A percentile compares a stretch with the other conserved stretches of the same genome.
Evolutionary conservation across 2,113 vertebrate species (phyloP).

Genomic region (Pteruthius melanotis): DNA sequence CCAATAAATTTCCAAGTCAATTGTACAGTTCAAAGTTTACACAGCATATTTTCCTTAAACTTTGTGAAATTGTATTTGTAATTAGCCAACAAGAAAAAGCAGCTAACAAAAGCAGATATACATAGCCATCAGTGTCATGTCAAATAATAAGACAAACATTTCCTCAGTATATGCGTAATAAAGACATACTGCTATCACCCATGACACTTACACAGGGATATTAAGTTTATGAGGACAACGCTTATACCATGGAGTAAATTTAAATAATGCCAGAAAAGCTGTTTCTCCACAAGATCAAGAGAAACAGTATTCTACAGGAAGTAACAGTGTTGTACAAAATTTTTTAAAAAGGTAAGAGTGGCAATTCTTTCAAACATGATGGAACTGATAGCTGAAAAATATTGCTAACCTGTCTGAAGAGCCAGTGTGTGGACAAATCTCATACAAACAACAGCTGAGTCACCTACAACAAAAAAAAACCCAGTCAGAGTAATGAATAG

Average conservation of each 20-base stretch:
- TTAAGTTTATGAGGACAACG: not conserved
- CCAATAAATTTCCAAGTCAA: not conserved
- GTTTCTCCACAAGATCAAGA: not conserved
- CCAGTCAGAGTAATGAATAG: not conserved
- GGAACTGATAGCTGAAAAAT: not conserved
- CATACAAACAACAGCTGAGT: not conserved
- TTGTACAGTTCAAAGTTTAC: not conserved
- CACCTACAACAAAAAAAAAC: constrained; percentile 20
- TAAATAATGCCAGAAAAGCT: not conserved
- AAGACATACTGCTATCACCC: not conserved
- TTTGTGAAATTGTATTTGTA: not conserved
- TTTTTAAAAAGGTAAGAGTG: not conserved
- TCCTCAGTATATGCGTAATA: not conserved
- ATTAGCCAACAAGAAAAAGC: not conserved
- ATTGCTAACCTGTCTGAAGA: constrained; percentile 54
- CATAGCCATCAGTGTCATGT: accelerated
- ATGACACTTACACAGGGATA: not conserved
- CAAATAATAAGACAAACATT: not conserved
- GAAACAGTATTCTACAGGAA: not conserved
- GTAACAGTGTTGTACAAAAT: not conserved
- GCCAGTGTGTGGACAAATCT: constrained; percentile 40
- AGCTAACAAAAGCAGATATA: not conserved
- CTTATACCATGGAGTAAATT: not conserved
- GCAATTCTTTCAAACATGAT: not conserved
- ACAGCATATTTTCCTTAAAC: not conserved